Conservation (phyloP, 35 echinoderm and acorn worm genomes). For the Strongylocentrotus purpuratus region DNA sequence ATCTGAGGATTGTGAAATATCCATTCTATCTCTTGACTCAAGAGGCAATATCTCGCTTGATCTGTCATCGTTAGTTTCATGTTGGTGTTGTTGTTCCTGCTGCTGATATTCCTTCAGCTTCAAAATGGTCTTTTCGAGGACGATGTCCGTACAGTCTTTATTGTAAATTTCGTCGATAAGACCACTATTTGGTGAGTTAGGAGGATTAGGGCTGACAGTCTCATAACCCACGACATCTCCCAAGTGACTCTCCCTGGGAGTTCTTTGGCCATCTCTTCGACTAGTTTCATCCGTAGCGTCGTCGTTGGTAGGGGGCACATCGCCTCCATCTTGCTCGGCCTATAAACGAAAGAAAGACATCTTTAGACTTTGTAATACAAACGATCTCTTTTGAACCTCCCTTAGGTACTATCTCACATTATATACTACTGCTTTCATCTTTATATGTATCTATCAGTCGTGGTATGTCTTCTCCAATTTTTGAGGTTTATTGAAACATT, state of each 20-base stretch:
- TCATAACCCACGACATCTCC: not conserved
- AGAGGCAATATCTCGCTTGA: no score
- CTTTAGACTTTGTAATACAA: no score
- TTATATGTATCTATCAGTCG: no score
- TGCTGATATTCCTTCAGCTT: not conserved
- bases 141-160: not conserved
- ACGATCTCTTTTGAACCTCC: no score
- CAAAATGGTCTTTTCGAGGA: not conserved
- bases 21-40: not conserved
- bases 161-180: not conserved
- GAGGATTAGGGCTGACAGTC: not conserved
- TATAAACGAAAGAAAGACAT: not conserved
- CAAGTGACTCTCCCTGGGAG: not conserved
- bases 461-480: no score
- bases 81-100: not conserved
- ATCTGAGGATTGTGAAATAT: not conserved
- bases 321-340: not conserved
- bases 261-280: not conserved
- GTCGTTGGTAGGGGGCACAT: not conserved
- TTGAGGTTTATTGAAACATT: no score
- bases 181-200: not conserved
- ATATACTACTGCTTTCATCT: no score
- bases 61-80: not conserved
- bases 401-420: no score
- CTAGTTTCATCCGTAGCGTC: not conserved